These are phyloP conservation scores for Macaria notata DNA, from an alignment of 2,888 invertebrate species.

Conservation along the genomic window DNA sequence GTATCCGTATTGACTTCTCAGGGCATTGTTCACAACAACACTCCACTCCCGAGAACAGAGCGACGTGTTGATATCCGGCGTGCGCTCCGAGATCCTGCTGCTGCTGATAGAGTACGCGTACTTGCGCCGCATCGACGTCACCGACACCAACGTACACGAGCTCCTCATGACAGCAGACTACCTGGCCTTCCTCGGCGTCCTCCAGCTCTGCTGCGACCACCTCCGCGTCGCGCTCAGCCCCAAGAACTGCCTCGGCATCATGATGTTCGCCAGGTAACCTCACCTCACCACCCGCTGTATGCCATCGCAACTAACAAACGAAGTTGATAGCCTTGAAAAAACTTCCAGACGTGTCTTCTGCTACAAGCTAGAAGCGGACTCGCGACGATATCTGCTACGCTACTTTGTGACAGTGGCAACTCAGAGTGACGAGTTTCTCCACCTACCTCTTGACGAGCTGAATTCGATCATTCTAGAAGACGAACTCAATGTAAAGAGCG, in stretches of 20 bases:
- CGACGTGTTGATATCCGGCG: conserved; percentile 89
- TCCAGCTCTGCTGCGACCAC: conserved; percentile 91
- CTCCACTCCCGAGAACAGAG: conserved; percentile 86
- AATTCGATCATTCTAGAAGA: conserved; percentile 90
- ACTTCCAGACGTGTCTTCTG: conserved; percentile 85
- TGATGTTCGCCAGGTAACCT: conserved; percentile 88
- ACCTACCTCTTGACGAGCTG: conserved; percentile 87
- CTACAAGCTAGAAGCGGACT: conserved; percentile 85
- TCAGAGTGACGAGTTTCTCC: conserved; percentile 88
- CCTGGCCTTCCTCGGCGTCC: conserved; percentile 90
- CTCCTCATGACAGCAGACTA: conserved; percentile 94
- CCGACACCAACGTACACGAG: conserved; percentile 89
- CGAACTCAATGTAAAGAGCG: conserved; percentile 93
- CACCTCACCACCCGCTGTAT: not conserved
- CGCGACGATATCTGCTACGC: conserved; percentile 87
- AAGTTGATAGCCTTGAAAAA: conserved; percentile 21
- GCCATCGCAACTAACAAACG: conserved; percentile 2
- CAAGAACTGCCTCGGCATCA: conserved; percentile 92
- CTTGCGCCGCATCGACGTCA: conserved; percentile 88
- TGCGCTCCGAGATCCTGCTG: conserved; percentile 89
- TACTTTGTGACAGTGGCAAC: conserved; percentile 89
- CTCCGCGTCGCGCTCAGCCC: conserved; percentile 86
- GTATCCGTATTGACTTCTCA: conserved; percentile 42
- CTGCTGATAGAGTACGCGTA: conserved; percentile 93
- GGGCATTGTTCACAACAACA: conserved; percentile 92